phyloP scores from a whole-genome alignment of 2,888 invertebrate genomes.

The Orthosia incerta region DNA sequence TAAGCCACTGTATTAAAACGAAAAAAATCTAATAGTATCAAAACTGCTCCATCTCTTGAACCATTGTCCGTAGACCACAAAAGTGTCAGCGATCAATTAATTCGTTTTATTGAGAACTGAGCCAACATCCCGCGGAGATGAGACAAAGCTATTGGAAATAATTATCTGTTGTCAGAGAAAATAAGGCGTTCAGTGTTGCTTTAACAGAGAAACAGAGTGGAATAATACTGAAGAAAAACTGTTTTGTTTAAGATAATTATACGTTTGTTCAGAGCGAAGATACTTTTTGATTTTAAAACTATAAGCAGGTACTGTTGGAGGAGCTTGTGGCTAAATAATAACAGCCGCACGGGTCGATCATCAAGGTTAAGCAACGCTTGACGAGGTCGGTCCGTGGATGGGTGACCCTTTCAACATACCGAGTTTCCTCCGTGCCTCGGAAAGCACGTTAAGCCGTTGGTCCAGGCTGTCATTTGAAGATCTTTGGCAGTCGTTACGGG shows the following conservation, averaged over 20 bases:
- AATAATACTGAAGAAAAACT: neutral
- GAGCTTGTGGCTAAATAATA: no score
- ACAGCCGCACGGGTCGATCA: no score
- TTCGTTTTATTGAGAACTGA: conserved; percentile 74
- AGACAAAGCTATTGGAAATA: conserved; percentile 70
- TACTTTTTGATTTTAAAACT: no score
- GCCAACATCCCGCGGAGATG: conserved; percentile 62
- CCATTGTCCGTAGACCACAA: conserved; percentile 70
- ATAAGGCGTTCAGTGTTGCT: conserved; percentile 43
- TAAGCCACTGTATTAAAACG: neutral
- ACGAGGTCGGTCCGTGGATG: no score
- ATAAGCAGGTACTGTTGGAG: no score
- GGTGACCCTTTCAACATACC: no score
- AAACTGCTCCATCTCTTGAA: conserved; percentile 34
- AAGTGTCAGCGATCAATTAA: conserved; percentile 75
- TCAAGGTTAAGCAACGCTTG: no score
- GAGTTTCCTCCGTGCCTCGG: no score
- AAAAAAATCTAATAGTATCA: conserved; percentile 62
- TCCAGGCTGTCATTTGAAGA: no score
- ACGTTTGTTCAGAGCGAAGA: neutral
- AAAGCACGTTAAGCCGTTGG: no score
- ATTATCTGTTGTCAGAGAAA: conserved; percentile 61
- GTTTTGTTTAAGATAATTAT: neutral
- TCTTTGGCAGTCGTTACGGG: no score
- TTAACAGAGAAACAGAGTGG: neutral